phyloP scores from a whole-genome alignment of 2,888 invertebrate species.

The Heliothis peltigera region DNA sequence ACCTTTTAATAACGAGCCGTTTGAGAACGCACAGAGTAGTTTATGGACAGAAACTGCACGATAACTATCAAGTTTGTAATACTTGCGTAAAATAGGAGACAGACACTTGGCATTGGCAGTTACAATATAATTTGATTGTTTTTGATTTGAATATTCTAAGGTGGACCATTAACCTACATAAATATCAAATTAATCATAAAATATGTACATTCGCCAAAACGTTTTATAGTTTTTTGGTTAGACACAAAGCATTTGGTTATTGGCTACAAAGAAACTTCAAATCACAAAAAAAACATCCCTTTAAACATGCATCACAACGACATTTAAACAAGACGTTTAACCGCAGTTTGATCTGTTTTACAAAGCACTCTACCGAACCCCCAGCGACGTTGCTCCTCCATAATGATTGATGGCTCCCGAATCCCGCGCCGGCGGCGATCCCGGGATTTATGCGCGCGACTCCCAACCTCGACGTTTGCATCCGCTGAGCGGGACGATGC shows the following conservation, averaged over 20 bases:
- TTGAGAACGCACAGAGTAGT: slow-evolving; percentile 76
- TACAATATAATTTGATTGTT: background rate
- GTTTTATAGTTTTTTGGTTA: background rate
- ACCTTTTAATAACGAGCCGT: slow-evolving; percentile 84
- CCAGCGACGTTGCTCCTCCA: slow-evolving; percentile 78
- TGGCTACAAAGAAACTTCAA: slow-evolving; percentile 10
- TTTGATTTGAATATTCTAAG: background rate
- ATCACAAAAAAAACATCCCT: slow-evolving; percentile 26
- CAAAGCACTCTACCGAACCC: slow-evolving; percentile 67
- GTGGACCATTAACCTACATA: no score
- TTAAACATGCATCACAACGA: slow-evolving; percentile 21
- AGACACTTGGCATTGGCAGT: background rate
- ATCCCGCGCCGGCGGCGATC: slow-evolving; percentile 86
- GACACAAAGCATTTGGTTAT: background rate
- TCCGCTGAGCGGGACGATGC: slow-evolving; percentile 71
- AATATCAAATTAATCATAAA: no score
- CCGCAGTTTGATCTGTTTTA: slow-evolving; percentile 56
- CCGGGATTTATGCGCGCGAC: slow-evolving; percentile 84
- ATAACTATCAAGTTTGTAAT: slow-evolving; percentile 10
- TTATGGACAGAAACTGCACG: slow-evolving; percentile 36
- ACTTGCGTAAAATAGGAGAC: background rate
- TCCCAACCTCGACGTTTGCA: slow-evolving; percentile 79
- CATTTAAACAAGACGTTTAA: slow-evolving; percentile 49
- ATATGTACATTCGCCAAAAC: no score
- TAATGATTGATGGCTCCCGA: slow-evolving; percentile 88